Base-by-base conservation (phyloP, 2,888 invertebrate species). In the Abrostola tripartita region DNA sequence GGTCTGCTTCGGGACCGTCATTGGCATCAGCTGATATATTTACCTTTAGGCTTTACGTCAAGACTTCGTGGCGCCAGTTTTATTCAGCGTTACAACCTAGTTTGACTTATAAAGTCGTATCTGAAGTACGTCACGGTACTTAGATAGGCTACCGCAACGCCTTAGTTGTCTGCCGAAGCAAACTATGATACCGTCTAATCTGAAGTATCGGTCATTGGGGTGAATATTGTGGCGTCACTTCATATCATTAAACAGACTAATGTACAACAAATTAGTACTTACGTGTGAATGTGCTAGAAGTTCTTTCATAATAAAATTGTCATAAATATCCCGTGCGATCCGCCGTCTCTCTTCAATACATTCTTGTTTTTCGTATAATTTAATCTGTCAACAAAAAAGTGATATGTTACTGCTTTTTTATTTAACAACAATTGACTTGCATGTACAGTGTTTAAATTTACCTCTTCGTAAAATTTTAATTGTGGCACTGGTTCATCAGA, bases 251-350 rank as follows among this genome's bases (percentile, higher is more conserved):
- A 47, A 47, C 6, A 50, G 7, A 24, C 24, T 8, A 54, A 35
- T 41, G 24, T 24, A 37, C 35, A 37, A 12, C 44, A 44, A 57
- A 54, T 54, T 53, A 63, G 74, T 84, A 96, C 98, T 98, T 96
- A 99, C 99, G 96, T 99, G 99, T 85, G 99, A 97, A 95, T 99
- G 98, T 81, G 99, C 98, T 92, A 99, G 96, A 92, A 99, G 96
- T 96, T 99, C 99, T 94, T 99, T 99, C 99, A 99, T 99, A 90
- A 99, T 99, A 96, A 98, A 99, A 96, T 99, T 99, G 95, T 99
- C 99, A 95, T 99, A 99, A 88, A 99, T 99, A 94, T 99, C 98
- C 87, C 98, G 96, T 71, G 99, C 99, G 86, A 98, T 96, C 92
- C 98, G 97, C 95, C 98, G 97, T 89, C 99, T 96, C 88, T 99